A percentile compares a stretch with the other conserved stretches of the same genome.
phyloP scores from a whole-genome alignment of 2,797 vertebrate genomes.

The Etheostoma nigrum region DNA sequence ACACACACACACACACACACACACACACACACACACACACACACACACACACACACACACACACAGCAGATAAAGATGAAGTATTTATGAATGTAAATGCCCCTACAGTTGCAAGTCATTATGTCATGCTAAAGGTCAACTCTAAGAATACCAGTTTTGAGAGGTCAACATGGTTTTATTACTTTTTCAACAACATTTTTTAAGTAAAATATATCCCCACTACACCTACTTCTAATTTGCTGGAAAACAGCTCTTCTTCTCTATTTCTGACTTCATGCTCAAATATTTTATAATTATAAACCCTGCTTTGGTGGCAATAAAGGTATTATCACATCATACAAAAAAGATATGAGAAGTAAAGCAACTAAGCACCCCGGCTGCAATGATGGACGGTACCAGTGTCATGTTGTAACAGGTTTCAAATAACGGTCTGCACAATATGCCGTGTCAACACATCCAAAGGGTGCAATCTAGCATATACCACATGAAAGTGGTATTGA shows the following conservation, averaged over 20 bases:
- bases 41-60: slow-evolving; percentile 22
- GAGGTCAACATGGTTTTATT: slow-evolving; percentile 3
- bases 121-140: slow-evolving; percentile 43
- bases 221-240: too few species aligned
- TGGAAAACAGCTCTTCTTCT: neutral
- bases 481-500: neutral
- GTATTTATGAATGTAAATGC: slow-evolving; percentile 41
- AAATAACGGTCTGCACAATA: too few species aligned
- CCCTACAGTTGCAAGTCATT: slow-evolving; percentile 26
- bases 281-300: slow-evolving; percentile 14
- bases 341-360: neutral
- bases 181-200: slow-evolving; percentile 4
- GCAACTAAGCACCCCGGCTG: neutral
- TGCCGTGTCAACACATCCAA: too few species aligned
- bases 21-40: slow-evolving; percentile 25
- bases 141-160: slow-evolving; percentile 44
- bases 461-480: too few species aligned
- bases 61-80: slow-evolving; percentile 13
- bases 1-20: slow-evolving; percentile 18
- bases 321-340: neutral
- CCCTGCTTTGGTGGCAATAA: neutral
- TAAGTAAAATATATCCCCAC: neutral
- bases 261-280: neutral
- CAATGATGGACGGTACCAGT: too few species aligned
- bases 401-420: too few species aligned